Conservation (phyloP, 2,113 vertebrate genomes). For the Chroicocephalus ridibundus region DNA sequence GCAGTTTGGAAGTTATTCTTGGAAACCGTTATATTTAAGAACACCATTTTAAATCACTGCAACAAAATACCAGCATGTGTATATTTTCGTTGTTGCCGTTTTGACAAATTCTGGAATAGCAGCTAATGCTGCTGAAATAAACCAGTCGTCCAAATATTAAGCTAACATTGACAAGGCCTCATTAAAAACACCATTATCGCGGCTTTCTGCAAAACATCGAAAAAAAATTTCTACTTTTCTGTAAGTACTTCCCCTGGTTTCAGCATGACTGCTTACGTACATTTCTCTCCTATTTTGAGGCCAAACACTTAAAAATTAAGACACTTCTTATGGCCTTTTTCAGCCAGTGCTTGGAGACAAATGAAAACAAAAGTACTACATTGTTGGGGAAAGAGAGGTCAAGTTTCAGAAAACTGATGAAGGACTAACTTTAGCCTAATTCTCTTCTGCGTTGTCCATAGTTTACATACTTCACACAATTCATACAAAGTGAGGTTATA, state of each 20-base stretch:
- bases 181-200: background rate
- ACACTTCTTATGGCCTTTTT: background rate
- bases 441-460: background rate
- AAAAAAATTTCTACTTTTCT: background rate
- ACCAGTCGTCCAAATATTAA: background rate
- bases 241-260: background rate
- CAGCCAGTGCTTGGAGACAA: background rate
- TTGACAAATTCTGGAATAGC: background rate
- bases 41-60: background rate
- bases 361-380: background rate
- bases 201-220: background rate
- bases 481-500: background rate
- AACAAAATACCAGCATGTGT: background rate
- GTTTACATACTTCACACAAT: background rate
- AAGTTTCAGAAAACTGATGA: background rate
- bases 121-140: background rate
- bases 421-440: background rate
- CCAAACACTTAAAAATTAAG: background rate
- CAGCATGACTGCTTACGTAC: background rate
- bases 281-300: background rate
- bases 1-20: constrained; percentile 15
- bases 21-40: constrained; percentile 1
- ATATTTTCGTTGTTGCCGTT: background rate
- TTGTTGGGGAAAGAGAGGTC: background rate
- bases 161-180: background rate